These are phyloP conservation scores for Bombus soroeensis DNA, from an alignment of 1,140 invertebrate species.

Conservation along the genomic window DNA sequence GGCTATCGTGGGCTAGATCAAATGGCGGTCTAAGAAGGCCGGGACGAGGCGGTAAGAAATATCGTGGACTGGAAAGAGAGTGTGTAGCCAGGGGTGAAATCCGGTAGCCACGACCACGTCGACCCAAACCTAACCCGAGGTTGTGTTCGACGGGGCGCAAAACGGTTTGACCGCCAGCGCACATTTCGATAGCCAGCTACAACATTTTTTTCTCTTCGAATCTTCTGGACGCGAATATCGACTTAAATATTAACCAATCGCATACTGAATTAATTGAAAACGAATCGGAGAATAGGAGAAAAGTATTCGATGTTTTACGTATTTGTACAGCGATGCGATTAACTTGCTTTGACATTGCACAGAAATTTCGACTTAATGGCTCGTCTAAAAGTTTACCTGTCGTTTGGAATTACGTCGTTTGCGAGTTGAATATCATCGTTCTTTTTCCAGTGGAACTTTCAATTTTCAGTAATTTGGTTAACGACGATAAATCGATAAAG, in stretches of 20 bases:
- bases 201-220: too few relatives aligned
- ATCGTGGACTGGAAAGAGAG: slow-evolving; percentile 63
- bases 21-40: slow-evolving; percentile 67
- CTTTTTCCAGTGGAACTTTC: too few relatives aligned
- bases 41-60: slow-evolving; percentile 52
- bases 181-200: slow-evolving; percentile 26
- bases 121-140: slow-evolving; percentile 66
- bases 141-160: slow-evolving; percentile 77
- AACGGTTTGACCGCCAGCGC: slow-evolving; percentile 59
- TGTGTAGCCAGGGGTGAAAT: slow-evolving; percentile 81
- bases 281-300: too few relatives aligned
- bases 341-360: too few relatives aligned
- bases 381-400: too few relatives aligned
- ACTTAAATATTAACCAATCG: neutral
- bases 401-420: too few relatives aligned
- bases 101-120: slow-evolving; percentile 80
- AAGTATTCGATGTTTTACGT: neutral
- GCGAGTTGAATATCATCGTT: too few relatives aligned
- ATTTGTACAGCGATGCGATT: too few relatives aligned
- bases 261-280: neutral
- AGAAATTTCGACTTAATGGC: too few relatives aligned
- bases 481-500: neutral
- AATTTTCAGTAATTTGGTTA: neutral
- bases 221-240: neutral
- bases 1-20: slow-evolving; percentile 78